Conservation (phyloP, 2,888 invertebrate species). For the Spisula subtruncata region DNA sequence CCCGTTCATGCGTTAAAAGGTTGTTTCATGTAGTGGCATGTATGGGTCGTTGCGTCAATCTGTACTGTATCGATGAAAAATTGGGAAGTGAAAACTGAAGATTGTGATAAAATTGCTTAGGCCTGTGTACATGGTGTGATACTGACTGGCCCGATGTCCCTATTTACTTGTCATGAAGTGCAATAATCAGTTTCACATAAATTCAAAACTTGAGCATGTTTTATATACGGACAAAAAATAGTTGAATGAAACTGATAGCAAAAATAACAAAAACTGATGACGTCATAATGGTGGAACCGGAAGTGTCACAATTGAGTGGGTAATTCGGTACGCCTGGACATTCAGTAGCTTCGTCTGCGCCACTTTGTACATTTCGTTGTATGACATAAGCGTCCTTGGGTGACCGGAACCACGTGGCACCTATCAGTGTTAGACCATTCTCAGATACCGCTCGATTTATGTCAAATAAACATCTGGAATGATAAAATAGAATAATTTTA, state of each 20-base stretch:
- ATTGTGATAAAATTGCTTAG: too few relatives aligned
- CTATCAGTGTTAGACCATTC: constrained; percentile 62
- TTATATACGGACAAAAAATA: background rate
- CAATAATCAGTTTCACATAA: background rate
- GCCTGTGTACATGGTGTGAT: too few relatives aligned
- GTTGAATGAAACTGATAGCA: background rate
- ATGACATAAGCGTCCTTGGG: constrained; percentile 59
- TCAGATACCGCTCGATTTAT: constrained; percentile 56
- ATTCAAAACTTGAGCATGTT: background rate
- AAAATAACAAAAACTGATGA: background rate
- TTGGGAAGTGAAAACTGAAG: too few relatives aligned
- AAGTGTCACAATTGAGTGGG: background rate
- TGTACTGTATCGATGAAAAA: too few relatives aligned
- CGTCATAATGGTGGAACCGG: constrained; percentile 17
- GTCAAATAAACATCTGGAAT: constrained; percentile 69
- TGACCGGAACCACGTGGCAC: constrained; percentile 67
- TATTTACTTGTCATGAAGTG: too few relatives aligned
- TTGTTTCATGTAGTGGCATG: too few relatives aligned
- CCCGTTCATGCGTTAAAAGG: too few relatives aligned
- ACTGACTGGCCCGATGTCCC: too few relatives aligned
- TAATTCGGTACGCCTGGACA: constrained; percentile 46
- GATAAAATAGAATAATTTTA: too few relatives aligned
- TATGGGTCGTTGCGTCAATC: too few relatives aligned
- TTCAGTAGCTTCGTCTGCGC: background rate
- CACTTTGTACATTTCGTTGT: constrained; percentile 42